Evolutionary conservation across 2,888 invertebrate species (phyloP), one percentile per base, ranked within the genome.

Genomic region (Agrotis segetum): DNA sequence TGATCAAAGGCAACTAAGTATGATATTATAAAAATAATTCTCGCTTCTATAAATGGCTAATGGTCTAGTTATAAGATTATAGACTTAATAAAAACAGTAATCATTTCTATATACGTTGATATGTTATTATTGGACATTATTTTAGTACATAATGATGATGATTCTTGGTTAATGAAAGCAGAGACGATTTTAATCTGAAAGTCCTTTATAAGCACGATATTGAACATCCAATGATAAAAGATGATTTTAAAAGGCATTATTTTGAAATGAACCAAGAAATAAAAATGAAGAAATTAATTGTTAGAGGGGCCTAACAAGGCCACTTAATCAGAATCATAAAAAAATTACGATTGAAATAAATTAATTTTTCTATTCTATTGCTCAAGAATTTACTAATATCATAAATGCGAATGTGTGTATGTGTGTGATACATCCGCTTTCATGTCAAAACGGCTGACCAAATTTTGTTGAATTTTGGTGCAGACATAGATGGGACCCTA

Each of bases 21-120:
- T 67, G 67, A 40, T 74, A 65, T 74, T 67, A 67, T 64, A 81
- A 69, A 79, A 69, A 68, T 69, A 69, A 58, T 72, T 77, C 14
- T 56, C 29, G 34, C 56, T 21, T 2, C 69, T 58, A 61, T 79
- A 69, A 24, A 72, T 64, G 67, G 71, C 11, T 81, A 81, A 80
- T 80, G 19, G 46, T 53, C 53, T 69, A 62, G 71, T 61, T 77
- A 74, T 52, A 70, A 58, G 53, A 65, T 65, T 59, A 81, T 52
- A 60, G 55, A 44, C 19, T 44, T 34, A 66, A 60, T 16, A 61
- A 76, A 67, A 67, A 78, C 50, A n/a, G 13, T 77, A 61, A 80
- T 79, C 3, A 70, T 70, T 64, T 65, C 13, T 62, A 62, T 66
- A 59, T 52, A 50, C 24, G 29, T 47, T 49, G 11, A 44, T 63